phyloP scores from a whole-genome alignment of 2,888 invertebrate genomes.

The Clusia tigrina region DNA sequence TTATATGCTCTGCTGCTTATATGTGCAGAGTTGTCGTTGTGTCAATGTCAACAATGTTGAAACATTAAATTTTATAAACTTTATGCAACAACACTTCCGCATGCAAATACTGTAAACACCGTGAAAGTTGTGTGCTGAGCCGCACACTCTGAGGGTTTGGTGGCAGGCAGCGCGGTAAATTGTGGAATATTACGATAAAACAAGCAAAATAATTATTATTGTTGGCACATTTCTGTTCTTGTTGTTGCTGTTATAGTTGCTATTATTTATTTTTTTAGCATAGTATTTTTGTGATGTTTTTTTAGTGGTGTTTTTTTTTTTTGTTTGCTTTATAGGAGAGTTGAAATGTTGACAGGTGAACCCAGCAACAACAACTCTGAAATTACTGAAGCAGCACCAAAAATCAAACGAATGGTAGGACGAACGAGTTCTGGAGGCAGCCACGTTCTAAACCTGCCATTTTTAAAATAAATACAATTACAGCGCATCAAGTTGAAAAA shows the following conservation, averaged over 20 bases:
- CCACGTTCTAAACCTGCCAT: conserved; percentile 4
- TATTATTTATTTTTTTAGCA: no score
- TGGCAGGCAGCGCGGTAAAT: neutral
- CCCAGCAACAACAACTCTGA: conserved; percentile 9
- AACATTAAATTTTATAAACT: conserved; percentile 10
- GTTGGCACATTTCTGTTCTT: no score
- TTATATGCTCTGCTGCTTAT: no score
- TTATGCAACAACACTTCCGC: conserved; percentile 1
- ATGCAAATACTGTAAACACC: neutral
- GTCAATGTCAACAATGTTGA: neutral
- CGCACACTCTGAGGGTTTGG: neutral
- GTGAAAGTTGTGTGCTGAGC: neutral
- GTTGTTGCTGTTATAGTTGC: no score
- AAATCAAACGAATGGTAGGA: neutral
- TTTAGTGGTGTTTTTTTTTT: no score
- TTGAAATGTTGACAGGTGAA: conserved; percentile 22
- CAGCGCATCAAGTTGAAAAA: conserved; percentile 14
- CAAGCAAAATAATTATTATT: conserved; percentile 17
- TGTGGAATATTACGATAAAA: neutral
- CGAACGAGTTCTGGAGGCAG: neutral
- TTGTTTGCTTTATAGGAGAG: neutral
- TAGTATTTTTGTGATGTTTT: no score
- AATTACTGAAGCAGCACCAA: neutral
- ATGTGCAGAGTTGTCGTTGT: no score
- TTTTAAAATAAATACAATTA: conserved; percentile 13